Conservation (phyloP, 2,888 invertebrate species). For the Troides aeacus region DNA sequence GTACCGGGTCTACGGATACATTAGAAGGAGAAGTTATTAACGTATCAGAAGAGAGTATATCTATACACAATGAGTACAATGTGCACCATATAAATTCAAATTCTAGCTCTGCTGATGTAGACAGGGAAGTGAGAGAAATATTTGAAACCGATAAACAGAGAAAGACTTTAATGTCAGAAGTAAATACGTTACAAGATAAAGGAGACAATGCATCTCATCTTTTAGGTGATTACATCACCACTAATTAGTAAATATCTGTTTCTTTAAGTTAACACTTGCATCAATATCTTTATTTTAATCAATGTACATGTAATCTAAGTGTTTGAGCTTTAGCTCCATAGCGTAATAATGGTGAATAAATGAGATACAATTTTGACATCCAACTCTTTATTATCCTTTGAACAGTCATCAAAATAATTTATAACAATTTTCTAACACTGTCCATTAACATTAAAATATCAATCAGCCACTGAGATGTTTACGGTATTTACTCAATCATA, state of each 20-base stretch:
- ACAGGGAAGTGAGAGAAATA: slow-evolving; percentile 67
- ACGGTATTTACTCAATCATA: slow-evolving; percentile 61
- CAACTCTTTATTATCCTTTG: slow-evolving; percentile 82
- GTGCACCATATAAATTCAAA: slow-evolving; percentile 49
- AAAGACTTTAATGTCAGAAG: slow-evolving; percentile 39
- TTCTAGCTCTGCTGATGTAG: slow-evolving; percentile 67
- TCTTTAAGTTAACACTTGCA: neutral
- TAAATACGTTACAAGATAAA: slow-evolving; percentile 9
- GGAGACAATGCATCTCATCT: slow-evolving; percentile 9
- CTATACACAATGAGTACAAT: slow-evolving; percentile 54
- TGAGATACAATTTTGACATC: slow-evolving; percentile 71
- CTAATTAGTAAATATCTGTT: neutral
- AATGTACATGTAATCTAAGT: neutral
- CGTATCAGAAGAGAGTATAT: slow-evolving; percentile 57
- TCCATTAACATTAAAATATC: slow-evolving; percentile 77
- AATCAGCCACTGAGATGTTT: slow-evolving; percentile 78
- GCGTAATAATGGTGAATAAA: slow-evolving; percentile 37
- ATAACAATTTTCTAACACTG: slow-evolving; percentile 82
- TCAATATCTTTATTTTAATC: neutral
- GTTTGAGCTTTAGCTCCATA: neutral
- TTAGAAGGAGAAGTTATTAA: slow-evolving; percentile 62
- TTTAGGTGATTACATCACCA: slow-evolving; percentile 44
- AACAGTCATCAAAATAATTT: slow-evolving; percentile 82
- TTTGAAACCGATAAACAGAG: slow-evolving; percentile 57
- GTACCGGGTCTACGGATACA: slow-evolving; percentile 54